Evolutionary conservation across 2,113 vertebrate genomes (phyloP).

Genomic region (Otis tarda): DNA sequence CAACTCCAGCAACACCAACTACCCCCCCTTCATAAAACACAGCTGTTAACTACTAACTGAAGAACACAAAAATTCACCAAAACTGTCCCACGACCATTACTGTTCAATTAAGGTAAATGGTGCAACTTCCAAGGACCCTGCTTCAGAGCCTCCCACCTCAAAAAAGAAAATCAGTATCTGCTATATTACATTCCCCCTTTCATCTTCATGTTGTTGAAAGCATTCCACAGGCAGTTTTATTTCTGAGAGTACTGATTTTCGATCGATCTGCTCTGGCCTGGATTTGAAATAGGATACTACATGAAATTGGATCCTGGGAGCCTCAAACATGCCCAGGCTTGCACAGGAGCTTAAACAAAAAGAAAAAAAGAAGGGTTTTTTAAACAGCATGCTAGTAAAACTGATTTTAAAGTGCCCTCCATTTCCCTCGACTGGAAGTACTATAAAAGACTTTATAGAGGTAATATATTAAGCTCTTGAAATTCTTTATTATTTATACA

Average conservation of each 20-base stretch:
- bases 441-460: too few relatives aligned
- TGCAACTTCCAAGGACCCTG: background rate
- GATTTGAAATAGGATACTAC: slow-evolving; percentile 60
- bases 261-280: slow-evolving; percentile 2
- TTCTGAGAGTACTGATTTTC: slow-evolving; percentile 25
- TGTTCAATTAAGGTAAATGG: slow-evolving; percentile 32
- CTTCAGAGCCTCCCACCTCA: background rate
- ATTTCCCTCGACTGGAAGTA: background rate
- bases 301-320: slow-evolving; percentile 51
- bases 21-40: background rate
- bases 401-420: slow-evolving; percentile 13
- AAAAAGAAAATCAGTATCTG: slow-evolving; percentile 13
- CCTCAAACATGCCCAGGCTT: slow-evolving; percentile 32
- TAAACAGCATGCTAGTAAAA: slow-evolving; percentile 12
- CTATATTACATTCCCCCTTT: background rate
- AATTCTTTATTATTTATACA: slow-evolving; percentile 29
- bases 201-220: slow-evolving; percentile 13
- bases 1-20: background rate
- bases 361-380: background rate
- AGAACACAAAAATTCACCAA: slow-evolving; percentile 21
- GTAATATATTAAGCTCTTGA: slow-evolving; percentile 9
- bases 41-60: background rate
- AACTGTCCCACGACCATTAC: background rate
- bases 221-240: slow-evolving; percentile 43
- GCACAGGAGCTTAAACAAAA: slow-evolving; percentile 29